A percentile compares a stretch with the other conserved stretches of the same genome.
These are phyloP conservation scores for Rhinopomastus cyanomelas DNA, from an alignment of 2,113 vertebrate genomes.

Conservation along the genomic window DNA sequence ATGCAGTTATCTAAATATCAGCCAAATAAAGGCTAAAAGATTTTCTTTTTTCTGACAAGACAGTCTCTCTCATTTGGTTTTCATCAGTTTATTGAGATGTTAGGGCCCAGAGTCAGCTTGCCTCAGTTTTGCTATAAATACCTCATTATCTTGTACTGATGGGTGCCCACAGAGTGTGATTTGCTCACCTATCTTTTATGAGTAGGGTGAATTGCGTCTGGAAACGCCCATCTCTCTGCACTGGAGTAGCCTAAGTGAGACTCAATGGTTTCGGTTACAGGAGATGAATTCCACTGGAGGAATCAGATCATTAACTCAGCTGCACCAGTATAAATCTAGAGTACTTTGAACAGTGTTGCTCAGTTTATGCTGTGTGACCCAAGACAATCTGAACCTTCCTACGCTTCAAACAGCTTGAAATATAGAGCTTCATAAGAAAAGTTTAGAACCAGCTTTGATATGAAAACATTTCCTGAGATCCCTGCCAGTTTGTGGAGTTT, in stretches of 20 bases:
- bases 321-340: background rate
- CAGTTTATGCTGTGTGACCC: background rate
- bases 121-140: background rate
- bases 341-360: background rate
- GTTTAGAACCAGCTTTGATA: background rate
- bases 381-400: background rate
- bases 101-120: background rate
- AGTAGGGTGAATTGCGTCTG: background rate
- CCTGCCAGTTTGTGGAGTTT: background rate
- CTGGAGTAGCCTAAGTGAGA: background rate
- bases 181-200: background rate
- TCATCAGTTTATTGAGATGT: background rate
- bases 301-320: background rate
- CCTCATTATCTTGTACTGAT: background rate
- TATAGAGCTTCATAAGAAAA: background rate
- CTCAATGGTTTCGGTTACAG: background rate
- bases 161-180: background rate
- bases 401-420: background rate
- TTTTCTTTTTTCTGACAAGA: background rate
- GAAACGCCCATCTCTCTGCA: background rate
- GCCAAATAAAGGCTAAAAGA: background rate
- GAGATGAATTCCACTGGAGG: background rate
- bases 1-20: background rate
- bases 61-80: fast-evolving
- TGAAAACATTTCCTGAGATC: background rate